Percentiles rank a stretch among this genome's conserved stretches.
Conservation (phyloP, 2,888 invertebrate genomes). For the Itoplectis maculator region DNA sequence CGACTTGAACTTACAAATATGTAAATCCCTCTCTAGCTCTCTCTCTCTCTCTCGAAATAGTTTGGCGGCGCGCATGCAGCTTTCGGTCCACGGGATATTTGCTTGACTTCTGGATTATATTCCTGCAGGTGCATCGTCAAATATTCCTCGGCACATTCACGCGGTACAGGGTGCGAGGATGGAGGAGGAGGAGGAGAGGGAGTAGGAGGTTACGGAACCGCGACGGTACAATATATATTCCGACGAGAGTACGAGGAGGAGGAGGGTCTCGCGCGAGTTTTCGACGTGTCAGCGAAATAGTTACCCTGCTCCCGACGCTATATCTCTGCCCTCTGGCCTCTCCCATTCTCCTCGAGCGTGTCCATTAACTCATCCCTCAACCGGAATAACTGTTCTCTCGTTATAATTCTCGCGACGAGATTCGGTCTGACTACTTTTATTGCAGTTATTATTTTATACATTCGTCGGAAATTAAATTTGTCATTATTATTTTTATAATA, state of each 20-base stretch:
- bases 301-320: conserved; percentile 53
- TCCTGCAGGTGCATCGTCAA: conserved; percentile 48
- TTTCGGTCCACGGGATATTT: conserved; percentile 49
- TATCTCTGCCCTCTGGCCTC: conserved; percentile 47
- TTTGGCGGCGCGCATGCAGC: conserved; percentile 20
- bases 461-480: conserved; percentile 17
- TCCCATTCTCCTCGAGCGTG: conserved; percentile 23
- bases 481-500: conserved; percentile 19
- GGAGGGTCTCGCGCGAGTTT: conserved; percentile 38
- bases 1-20: conserved; percentile 46
- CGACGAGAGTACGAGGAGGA: conserved; percentile 16
- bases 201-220: conserved; percentile 32
- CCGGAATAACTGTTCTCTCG: conserved; percentile 38
- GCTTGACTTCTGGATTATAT: conserved; percentile 44
- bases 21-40: conserved; percentile 20
- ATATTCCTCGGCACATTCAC: conserved; percentile 24
- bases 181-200: no score
- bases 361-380: conserved; percentile 52
- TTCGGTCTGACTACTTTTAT: conserved; percentile 30
- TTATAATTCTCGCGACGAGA: conserved; percentile 31
- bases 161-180: neutral
- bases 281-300: conserved; percentile 63
- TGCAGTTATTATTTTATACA: conserved; percentile 8
- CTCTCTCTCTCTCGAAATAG: neutral
- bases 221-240: conserved; percentile 34